Evolutionary conservation across 2,888 invertebrate species (phyloP).

Genomic region (Hydriomena furcata): DNA sequence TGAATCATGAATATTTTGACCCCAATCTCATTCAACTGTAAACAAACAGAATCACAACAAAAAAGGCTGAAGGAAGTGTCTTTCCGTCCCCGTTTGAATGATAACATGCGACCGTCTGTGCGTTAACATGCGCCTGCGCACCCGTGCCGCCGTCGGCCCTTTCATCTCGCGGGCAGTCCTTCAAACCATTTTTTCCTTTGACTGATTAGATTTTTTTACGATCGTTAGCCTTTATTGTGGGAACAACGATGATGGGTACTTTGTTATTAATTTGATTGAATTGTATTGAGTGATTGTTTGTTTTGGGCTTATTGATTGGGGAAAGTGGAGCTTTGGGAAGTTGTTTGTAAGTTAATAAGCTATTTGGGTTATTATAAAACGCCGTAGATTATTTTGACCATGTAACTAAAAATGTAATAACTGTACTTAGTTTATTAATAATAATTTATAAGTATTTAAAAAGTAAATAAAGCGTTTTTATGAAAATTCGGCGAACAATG

Average conservation of each 20-base stretch:
- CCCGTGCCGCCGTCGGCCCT: conserved; percentile 54
- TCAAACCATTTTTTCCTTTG: conserved; percentile 51
- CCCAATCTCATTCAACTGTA: neutral
- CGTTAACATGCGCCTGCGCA: conserved; percentile 64
- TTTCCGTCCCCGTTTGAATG: conserved; percentile 53
- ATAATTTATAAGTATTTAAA: too few relatives aligned
- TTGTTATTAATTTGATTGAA: conserved; percentile 70
- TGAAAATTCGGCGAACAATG: too few relatives aligned
- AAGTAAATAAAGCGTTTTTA: too few relatives aligned
- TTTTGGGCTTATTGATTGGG: conserved; percentile 40
- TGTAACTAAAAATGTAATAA: too few relatives aligned
- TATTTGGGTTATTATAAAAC: too few relatives aligned
- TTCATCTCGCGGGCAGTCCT: conserved; percentile 76
- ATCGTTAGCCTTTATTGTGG: conserved; percentile 72
- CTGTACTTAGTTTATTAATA: too few relatives aligned
- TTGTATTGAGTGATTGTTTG: conserved; percentile 56
- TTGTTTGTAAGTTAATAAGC: neutral
- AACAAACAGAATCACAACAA: conserved; percentile 24
- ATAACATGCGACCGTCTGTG: conserved; percentile 59
- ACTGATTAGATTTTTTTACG: conserved; percentile 65
- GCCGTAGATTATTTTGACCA: too few relatives aligned
- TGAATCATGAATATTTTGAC: neutral
- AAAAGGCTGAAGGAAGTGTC: conserved; percentile 62
- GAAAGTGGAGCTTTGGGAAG: conserved; percentile 19
- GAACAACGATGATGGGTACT: conserved; percentile 68